A percentile compares a stretch with the other conserved stretches of the same genome.
Evolutionary conservation across 1,140 invertebrate genomes (phyloP).

Genomic region (Conus ventricosus): DNA sequence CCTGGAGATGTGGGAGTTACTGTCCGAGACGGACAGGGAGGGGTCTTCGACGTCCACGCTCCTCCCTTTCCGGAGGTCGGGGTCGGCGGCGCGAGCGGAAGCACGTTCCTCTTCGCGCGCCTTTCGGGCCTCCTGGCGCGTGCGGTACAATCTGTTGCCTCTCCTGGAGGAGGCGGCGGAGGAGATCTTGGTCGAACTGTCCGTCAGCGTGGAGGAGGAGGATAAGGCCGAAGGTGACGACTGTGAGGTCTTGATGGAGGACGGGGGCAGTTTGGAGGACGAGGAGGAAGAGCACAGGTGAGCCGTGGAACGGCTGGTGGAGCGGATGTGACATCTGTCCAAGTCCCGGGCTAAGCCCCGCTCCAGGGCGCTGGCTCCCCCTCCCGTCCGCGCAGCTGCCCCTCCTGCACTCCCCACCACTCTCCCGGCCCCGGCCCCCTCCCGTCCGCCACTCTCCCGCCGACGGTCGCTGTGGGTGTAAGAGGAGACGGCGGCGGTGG

Average conservation of each 20-base stretch:
- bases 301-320: neutral
- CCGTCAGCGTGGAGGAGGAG: neutral
- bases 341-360: neutral
- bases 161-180: neutral
- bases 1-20: conserved; percentile 34
- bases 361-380: neutral
- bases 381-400: neutral
- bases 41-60: conserved; percentile 11
- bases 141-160: neutral
- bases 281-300: neutral
- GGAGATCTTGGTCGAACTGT: neutral
- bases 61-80: neutral
- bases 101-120: neutral
- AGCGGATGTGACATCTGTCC: neutral
- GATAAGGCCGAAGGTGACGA: neutral
- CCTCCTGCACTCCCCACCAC: neutral
- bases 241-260: neutral
- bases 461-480: neutral
- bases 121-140: neutral
- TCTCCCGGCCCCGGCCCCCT: neutral
- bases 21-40: neutral
- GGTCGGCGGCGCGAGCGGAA: neutral
- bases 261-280: neutral
- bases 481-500: neutral
- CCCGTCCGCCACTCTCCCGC: neutral